phyloP scores from a whole-genome alignment of 1,140 invertebrate species.

The Mycetomoellerius zeteki region DNA sequence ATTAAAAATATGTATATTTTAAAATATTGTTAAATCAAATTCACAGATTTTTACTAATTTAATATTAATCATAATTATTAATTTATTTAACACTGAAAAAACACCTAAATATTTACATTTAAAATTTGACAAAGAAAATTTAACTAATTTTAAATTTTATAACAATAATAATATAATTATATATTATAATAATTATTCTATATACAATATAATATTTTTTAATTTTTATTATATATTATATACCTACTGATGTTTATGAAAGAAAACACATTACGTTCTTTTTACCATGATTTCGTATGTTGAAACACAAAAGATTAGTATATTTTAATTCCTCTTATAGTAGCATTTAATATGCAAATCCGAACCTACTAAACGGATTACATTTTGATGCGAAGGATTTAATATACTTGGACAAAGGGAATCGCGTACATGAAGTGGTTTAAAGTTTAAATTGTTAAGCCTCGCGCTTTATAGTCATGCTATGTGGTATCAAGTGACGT shows the following conservation, averaged over 20 bases:
- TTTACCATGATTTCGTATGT: neutral
- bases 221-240: neutral
- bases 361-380: conserved; percentile 18
- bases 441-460: conserved; percentile 56
- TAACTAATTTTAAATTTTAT: neutral
- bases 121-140: neutral
- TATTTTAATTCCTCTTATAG: neutral
- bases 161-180: neutral
- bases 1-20: neutral
- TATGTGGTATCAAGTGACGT: conserved; percentile 38
- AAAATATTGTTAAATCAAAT: neutral
- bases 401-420: conserved; percentile 42
- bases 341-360: conserved; percentile 35
- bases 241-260: neutral
- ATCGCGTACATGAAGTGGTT: conserved; percentile 1
- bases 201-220: neutral
- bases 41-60: neutral
- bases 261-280: neutral
- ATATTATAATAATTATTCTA: neutral
- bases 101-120: too few relatives aligned
- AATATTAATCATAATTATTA: neutral
- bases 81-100: neutral
- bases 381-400: conserved; percentile 46
- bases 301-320: neutral
- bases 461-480: conserved; percentile 6